Base-by-base conservation (phyloP, 1,140 invertebrate genomes). In the Matsumurasca onukii region DNA sequence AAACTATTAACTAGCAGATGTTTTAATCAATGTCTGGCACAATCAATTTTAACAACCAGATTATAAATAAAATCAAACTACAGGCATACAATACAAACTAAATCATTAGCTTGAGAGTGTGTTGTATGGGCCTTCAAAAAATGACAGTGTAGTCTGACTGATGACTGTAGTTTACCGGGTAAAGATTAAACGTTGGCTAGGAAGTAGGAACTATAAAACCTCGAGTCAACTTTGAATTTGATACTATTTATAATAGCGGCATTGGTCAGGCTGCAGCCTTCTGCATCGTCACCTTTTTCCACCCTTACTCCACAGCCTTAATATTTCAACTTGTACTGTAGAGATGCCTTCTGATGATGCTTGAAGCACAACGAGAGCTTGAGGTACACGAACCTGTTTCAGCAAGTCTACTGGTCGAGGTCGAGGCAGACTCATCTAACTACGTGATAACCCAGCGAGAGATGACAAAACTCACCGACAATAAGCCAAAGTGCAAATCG, bases 401-500 rank as follows among this genome's bases (percentile, higher is more conserved):
- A 39, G 17, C 5, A 39, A 17, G n/a, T n/a, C n/a, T n/a, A n/a
- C n/a, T n/a, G n/a, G n/a, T n/a, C n/a, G n/a, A n/a, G n/a, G n/a
- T n/a, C n/a, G n/a, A n/a, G n/a, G n/a, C n/a, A n/a, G n/a, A n/a
- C n/a, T n/a, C n/a, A n/a, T n/a, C n/a, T 17, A 39, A 39, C 34
- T 17, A 39, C 5, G 17, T 39, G 17, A 39, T 39, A 5, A 39
- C 17, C 17, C 17, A 39, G 17, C 17, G 5, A 9, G 34, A 9
- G 17, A 39, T 9, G 34, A 39, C 5, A 17, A 39, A 52, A 52
- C 49, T 77, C 66, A 75, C 81, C 81, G 1, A 81, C 70, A 22
- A 75, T 39, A 76, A 90, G 82, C 88, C 89, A 91, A 12, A 89
- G 75, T 1, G 68, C 76, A 71, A 91, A 86, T 73, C 87, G 76